Evolutionary conservation across 2,888 invertebrate genomes (phyloP).

Genomic region (Cheilosia grossa): DNA sequence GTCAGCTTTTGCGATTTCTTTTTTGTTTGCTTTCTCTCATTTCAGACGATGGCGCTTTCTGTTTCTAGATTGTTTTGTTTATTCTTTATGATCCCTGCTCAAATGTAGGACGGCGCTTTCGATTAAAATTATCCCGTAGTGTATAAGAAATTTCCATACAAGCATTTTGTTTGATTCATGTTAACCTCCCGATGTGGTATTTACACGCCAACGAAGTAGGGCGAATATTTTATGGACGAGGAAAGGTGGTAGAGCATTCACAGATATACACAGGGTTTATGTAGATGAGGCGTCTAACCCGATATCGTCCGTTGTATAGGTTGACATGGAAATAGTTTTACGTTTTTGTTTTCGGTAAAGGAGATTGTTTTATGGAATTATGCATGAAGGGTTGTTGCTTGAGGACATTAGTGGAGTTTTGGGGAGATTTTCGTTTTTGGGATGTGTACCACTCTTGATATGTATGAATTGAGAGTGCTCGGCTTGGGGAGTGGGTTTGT

Average conservation of each 20-base stretch:
- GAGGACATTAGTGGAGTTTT: slow-evolving; percentile 21
- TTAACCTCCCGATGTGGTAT: not conserved
- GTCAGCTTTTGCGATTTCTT: slow-evolving; percentile 18
- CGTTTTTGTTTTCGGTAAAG: slow-evolving; percentile 31
- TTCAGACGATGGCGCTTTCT: slow-evolving; percentile 25
- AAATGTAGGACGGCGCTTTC: slow-evolving; percentile 46
- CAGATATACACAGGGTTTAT: not conserved
- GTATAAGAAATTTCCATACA: slow-evolving; percentile 10
- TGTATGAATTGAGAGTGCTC: too few species aligned
- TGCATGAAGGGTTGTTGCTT: slow-evolving; percentile 27
- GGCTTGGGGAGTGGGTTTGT: too few species aligned
- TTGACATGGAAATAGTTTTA: slow-evolving; percentile 49
- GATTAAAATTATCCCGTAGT: slow-evolving; percentile 40
- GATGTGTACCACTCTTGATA: slow-evolving; percentile 12
- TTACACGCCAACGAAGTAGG: slow-evolving; percentile 17
- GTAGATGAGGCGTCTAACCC: slow-evolving; percentile 2
- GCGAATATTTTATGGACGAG: slow-evolving; percentile 26
- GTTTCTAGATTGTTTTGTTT: not conserved
- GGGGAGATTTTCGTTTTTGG: not conserved
- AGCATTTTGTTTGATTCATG: slow-evolving; percentile 8
- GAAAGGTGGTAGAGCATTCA: slow-evolving; percentile 11
- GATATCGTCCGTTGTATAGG: not conserved
- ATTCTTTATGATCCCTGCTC: not conserved
- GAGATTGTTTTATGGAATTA: slow-evolving; percentile 31
- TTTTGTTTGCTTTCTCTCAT: not conserved